phyloP scores from a whole-genome alignment of 2,888 invertebrate genomes.

The Campaea margaritaria region DNA sequence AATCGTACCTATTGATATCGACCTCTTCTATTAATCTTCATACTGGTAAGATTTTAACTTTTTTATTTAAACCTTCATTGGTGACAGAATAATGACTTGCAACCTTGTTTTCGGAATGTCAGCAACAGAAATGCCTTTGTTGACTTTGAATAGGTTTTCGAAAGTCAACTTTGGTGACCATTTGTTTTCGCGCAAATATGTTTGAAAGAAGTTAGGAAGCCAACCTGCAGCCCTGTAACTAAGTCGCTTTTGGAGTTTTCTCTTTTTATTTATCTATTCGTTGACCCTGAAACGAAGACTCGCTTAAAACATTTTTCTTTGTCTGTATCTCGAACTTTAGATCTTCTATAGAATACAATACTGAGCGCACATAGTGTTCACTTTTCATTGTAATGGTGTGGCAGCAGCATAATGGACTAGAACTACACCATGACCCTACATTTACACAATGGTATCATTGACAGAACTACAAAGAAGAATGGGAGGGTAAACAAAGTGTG shows the following conservation, averaged over 20 bases:
- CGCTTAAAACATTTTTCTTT: too few species aligned
- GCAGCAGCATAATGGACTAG: too few species aligned
- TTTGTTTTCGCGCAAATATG: slow-evolving; percentile 18
- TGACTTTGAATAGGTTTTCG: slow-evolving; percentile 31
- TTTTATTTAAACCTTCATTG: slow-evolving; percentile 26
- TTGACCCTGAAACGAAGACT: neutral
- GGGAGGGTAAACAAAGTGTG: too few species aligned
- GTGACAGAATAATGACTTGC: slow-evolving; percentile 24
- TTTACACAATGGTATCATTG: too few species aligned
- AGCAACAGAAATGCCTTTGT: slow-evolving; percentile 30
- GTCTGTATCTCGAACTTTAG: too few species aligned
- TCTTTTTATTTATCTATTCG: neutral
- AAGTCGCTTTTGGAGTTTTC: neutral
- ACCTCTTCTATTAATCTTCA: slow-evolving; percentile 12
- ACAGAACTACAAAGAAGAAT: too few species aligned
- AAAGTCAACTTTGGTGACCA: slow-evolving; percentile 24
- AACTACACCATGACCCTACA: too few species aligned
- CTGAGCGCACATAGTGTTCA: too few species aligned
- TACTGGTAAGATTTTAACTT: slow-evolving; percentile 4
- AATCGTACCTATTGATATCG: slow-evolving; percentile 16
- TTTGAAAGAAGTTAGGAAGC: neutral
- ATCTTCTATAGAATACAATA: too few species aligned
- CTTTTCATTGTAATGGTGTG: too few species aligned
- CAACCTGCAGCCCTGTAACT: neutral
- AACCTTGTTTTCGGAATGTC: slow-evolving; percentile 38